Percentiles rank a stretch among this genome's conserved stretches.
phyloP scores from a whole-genome alignment of 2,888 invertebrate species.

The Caenorhabditis uteleia region DNA sequence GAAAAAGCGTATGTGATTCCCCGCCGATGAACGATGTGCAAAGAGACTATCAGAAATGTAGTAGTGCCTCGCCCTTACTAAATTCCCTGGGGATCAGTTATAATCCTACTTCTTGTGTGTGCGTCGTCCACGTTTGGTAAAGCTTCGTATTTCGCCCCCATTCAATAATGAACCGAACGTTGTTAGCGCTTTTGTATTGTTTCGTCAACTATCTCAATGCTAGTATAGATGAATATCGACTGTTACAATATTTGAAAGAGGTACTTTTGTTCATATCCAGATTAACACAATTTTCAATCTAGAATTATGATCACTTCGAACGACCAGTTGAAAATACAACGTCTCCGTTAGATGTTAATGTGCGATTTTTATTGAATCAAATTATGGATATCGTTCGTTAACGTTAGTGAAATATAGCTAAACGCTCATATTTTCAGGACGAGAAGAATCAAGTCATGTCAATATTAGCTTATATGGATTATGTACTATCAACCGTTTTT shows the following conservation, averaged over 20 bases:
- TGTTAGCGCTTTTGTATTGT: too few relatives aligned
- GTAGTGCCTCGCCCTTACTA: too few relatives aligned
- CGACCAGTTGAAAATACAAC: slow-evolving; percentile 52
- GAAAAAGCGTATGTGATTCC: too few relatives aligned
- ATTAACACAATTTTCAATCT: not conserved
- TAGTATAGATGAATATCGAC: slow-evolving; percentile 51
- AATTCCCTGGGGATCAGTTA: too few relatives aligned
- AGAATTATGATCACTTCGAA: slow-evolving; percentile 58
- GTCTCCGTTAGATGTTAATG: slow-evolving; percentile 48
- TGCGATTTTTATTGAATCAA: slow-evolving; percentile 54
- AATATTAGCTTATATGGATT: slow-evolving; percentile 53
- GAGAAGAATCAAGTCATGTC: slow-evolving; percentile 59
- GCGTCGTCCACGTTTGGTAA: too few relatives aligned
- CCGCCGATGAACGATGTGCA: too few relatives aligned
- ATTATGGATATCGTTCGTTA: slow-evolving; percentile 47
- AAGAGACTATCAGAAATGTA: too few relatives aligned
- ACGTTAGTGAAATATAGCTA: not conserved
- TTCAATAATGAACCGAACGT: too few relatives aligned
- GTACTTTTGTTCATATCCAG: slow-evolving; percentile 11
- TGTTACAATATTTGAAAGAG: slow-evolving; percentile 55
- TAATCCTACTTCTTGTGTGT: too few relatives aligned
- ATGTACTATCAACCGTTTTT: slow-evolving; percentile 34
- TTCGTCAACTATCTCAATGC: too few relatives aligned
- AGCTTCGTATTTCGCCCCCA: too few relatives aligned
- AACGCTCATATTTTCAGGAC: slow-evolving; percentile 29